These are phyloP conservation scores for Harpagifer antarcticus DNA, from an alignment of 2,797 vertebrate species.

Conservation along the genomic window DNA sequence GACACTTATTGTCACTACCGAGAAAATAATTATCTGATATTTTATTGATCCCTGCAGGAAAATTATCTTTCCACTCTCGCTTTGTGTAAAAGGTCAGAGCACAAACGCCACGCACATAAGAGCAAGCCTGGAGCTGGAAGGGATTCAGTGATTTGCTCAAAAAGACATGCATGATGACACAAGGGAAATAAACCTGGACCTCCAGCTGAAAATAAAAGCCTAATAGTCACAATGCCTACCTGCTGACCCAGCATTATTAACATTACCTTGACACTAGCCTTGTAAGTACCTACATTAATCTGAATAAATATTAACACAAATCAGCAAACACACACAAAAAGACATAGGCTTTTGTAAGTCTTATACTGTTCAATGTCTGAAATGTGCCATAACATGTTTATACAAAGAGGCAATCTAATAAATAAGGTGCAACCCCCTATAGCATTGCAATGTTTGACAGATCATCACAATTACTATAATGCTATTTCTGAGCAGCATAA, in stretches of 20 bases:
- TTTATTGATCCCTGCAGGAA: constrained; percentile 53
- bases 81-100: constrained; percentile 50
- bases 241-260: not conserved
- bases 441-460: not conserved
- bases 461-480: constrained; percentile 10
- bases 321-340: not conserved
- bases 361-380: not conserved
- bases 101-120: constrained; percentile 37
- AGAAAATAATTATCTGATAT: constrained; percentile 47
- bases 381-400: not conserved
- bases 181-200: not conserved
- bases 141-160: constrained; percentile 32
- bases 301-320: not conserved
- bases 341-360: not conserved
- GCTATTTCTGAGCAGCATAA: constrained; percentile 9
- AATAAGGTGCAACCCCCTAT: not conserved
- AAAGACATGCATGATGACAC: constrained; percentile 10
- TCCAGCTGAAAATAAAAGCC: not conserved
- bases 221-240: not conserved
- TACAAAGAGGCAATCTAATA: not conserved
- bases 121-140: constrained; percentile 1
- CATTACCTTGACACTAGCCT: not conserved
- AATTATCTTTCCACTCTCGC: constrained; percentile 16
- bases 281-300: not conserved
- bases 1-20: constrained; percentile 37